Evolutionary conservation across 2,888 invertebrate genomes (phyloP), one percentile per base, ranked within the genome.

Genomic region (Exephanes ischioxanthus): DNA sequence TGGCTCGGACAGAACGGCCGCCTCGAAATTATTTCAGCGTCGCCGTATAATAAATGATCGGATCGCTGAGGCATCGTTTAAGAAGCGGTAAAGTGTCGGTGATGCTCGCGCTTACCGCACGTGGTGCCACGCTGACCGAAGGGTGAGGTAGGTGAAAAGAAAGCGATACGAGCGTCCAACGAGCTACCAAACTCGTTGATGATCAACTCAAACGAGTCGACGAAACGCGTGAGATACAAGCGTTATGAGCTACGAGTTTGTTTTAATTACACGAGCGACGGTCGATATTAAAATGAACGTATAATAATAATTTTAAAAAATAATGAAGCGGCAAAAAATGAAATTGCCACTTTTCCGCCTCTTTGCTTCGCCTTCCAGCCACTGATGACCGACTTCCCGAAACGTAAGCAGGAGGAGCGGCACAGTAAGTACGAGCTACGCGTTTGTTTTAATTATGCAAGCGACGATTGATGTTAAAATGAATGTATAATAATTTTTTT

Each of bases 1-100:
- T 16, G 70, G 11, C n/a, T 51, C 48, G 33, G 33, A 75, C 75
- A 75, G 75, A 75, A 75, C 41, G 41, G 61, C 70, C 70, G 70
- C 70, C 70, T 53, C 19, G 51, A 53, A 70, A 70, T 70, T 70
- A 70, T 70, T 30, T 70, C 51, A 53, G 51, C 48, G 68, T 89
- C 89, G 87, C 87, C 85, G 70, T 87, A 90, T 90, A 90, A 90
- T 90, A 87, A 90, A 90, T 90, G 90, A 90, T 87, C 88, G 58
- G 87, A 79, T 89, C 87, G 83, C 61, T 6, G 58, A 22, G 70
- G 70, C 55, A 81, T 85, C 84, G 86, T 88, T 88, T 87, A 86
- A 80, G 84, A 73, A 58, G 55, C 83, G 81, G 68, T 79, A 77
- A 89, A 88, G 83, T 83, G 86, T 89, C 83, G 82, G 73, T 41